These are phyloP conservation scores for Takifugu bimaculatus DNA, from an alignment of 2,113 vertebrate species.

Conservation along the genomic window DNA sequence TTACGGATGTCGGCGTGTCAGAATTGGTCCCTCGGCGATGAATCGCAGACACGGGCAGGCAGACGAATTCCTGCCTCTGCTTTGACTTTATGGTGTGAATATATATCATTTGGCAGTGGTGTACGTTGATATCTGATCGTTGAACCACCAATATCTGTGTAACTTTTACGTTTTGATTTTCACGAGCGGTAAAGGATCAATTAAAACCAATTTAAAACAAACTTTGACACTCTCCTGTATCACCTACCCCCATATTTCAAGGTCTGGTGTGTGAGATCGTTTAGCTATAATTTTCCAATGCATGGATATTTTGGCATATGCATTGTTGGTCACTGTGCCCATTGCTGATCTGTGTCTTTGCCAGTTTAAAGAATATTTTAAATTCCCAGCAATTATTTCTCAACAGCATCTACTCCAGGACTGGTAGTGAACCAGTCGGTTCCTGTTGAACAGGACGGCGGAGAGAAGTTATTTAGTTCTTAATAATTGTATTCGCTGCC, in stretches of 20 bases:
- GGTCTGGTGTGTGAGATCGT: neutral
- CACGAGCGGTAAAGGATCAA: slow-evolving; percentile 75
- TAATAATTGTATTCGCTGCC: too few species aligned
- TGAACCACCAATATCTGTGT: slow-evolving; percentile 78
- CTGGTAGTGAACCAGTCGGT: too few species aligned
- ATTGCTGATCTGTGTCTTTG: too few species aligned
- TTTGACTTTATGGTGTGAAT: slow-evolving; percentile 76
- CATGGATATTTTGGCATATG: too few species aligned
- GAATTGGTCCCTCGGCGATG: slow-evolving; percentile 72
- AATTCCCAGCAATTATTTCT: too few species aligned
- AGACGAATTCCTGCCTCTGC: slow-evolving; percentile 63
- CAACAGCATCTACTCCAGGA: too few species aligned
- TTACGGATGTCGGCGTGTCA: slow-evolving; percentile 68
- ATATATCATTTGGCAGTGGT: slow-evolving; percentile 78
- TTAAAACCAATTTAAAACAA: slow-evolving; percentile 66
- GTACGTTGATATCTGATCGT: slow-evolving; percentile 80
- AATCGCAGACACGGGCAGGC: slow-evolving; percentile 66
- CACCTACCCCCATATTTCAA: neutral
- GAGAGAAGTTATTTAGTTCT: too few species aligned
- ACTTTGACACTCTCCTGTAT: slow-evolving; percentile 51
- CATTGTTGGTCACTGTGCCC: neutral
- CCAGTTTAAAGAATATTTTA: too few species aligned
- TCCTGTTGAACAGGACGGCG: too few species aligned
- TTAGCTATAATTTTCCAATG: too few species aligned
- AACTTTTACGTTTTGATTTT: slow-evolving; percentile 77